These are phyloP conservation scores for Seriola quinqueradiata DNA, from an alignment of 2,113 vertebrate genomes.

Conservation along the genomic window DNA sequence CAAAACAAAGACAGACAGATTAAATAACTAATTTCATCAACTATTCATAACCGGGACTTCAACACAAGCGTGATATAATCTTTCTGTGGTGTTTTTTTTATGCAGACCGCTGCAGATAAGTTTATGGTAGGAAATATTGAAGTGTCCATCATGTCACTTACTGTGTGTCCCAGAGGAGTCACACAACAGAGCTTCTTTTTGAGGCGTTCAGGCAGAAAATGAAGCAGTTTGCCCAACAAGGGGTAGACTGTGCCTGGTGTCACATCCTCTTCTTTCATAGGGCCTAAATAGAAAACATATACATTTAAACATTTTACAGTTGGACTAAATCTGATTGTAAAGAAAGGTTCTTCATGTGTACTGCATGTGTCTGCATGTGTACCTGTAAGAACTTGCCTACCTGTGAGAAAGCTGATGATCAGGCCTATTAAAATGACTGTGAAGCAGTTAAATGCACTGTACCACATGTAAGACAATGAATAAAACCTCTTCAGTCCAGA, in stretches of 20 bases:
- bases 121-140: no score
- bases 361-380: no score
- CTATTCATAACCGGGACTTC: background rate
- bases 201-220: conserved; percentile 83
- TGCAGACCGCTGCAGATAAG: no score
- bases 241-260: conserved; percentile 89
- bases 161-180: conserved; percentile 62
- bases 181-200: conserved; percentile 81
- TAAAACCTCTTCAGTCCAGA: conserved; percentile 89
- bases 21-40: no score
- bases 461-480: conserved; percentile 95
- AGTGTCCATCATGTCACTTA: conserved; percentile 49
- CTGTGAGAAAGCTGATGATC: conserved; percentile 90
- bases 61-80: background rate
- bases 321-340: background rate
- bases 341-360: background rate
- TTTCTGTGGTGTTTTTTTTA: no score
- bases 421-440: conserved; percentile 90
- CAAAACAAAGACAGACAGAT: background rate
- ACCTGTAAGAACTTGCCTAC: conserved; percentile 65
- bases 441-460: conserved; percentile 91
- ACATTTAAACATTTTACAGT: background rate
- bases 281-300: conserved; percentile 78
- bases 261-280: conserved; percentile 83
- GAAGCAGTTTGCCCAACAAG: conserved; percentile 81